A percentile compares a stretch with the other conserved stretches of the same genome.
phyloP scores from a whole-genome alignment of 1,140 invertebrate species.

The Drosophila pseudoananassae region DNA sequence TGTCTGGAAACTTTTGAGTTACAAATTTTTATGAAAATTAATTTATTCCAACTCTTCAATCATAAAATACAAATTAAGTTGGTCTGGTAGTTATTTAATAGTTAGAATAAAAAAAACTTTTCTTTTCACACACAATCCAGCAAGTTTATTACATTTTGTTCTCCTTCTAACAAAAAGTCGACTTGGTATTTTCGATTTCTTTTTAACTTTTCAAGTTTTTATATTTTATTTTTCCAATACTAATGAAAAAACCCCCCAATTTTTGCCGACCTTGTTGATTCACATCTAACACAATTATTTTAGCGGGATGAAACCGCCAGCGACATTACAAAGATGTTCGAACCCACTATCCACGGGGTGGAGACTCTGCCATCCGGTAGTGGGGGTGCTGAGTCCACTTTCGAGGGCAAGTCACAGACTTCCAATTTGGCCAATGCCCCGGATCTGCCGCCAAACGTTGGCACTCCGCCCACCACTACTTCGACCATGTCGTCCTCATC shows the following conservation, averaged over 20 bases:
- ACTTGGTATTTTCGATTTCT: constrained; percentile 15
- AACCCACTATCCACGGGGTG: constrained; percentile 64
- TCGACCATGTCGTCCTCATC: constrained; percentile 76
- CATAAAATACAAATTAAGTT: background rate
- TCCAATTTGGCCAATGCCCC: constrained; percentile 34
- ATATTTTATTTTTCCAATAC: constrained; percentile 24
- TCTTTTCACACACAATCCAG: background rate
- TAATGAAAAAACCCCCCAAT: constrained; percentile 5
- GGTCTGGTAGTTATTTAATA: constrained; percentile 1
- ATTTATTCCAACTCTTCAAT: background rate
- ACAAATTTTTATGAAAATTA: background rate
- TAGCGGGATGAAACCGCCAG: constrained; percentile 85
- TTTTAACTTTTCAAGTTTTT: constrained; percentile 12
- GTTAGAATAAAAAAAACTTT: constrained; percentile 1
- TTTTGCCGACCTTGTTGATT: constrained; percentile 20
- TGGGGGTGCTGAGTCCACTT: constrained; percentile 29
- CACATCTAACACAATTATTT: constrained; percentile 36
- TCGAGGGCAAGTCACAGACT: constrained; percentile 42
- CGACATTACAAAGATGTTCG: constrained; percentile 83
- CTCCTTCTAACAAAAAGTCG: constrained; percentile 9
- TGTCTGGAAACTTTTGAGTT: background rate
- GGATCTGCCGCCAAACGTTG: constrained; percentile 38
- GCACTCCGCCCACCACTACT: constrained; percentile 68
- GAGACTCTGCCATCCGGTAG: constrained; percentile 45
- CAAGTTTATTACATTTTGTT: constrained; percentile 10